Conservation (phyloP, 53 echinoderm and acorn worm genomes). For the Actinopyga echinites region DNA sequence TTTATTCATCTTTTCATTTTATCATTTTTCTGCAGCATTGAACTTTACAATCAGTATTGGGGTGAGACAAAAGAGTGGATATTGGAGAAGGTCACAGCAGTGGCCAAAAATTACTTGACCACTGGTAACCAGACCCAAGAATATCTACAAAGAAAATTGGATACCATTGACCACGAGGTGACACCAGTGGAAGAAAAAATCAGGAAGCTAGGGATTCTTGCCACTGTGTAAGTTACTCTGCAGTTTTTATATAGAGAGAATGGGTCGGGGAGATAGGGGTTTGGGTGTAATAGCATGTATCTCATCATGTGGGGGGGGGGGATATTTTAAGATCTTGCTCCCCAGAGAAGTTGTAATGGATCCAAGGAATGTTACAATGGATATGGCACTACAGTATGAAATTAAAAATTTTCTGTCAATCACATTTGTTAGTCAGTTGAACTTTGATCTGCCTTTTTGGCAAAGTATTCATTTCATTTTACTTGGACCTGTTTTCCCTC, state of each 20-base stretch:
- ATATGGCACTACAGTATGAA: too few species aligned
- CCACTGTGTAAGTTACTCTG: constrained; percentile 77
- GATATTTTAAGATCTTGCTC: too few species aligned
- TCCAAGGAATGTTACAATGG: too few species aligned
- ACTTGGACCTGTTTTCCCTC: too few species aligned
- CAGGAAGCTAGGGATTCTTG: constrained; percentile 83
- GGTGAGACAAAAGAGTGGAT: constrained; percentile 99
- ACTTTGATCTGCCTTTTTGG: too few species aligned
- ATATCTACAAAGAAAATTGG: constrained; percentile 83
- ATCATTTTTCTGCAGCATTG: constrained; percentile 65
- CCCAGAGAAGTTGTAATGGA: too few species aligned
- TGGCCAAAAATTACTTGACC: constrained; percentile 70
- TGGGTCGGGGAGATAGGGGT: too few species aligned
- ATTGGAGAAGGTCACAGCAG: constrained; percentile 78
- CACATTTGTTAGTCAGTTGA: too few species aligned
- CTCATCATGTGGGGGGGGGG: too few species aligned
- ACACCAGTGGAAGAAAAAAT: constrained; percentile 87
- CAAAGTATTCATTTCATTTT: too few species aligned
- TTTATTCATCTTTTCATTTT: neutral
- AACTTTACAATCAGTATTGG: constrained; percentile 94
- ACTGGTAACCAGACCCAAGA: constrained; percentile 68
- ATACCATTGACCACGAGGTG: constrained; percentile 82
- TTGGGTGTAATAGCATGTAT: too few species aligned
- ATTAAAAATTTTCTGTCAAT: too few species aligned
- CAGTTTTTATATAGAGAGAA: neutral